Percentiles rank a stretch among this genome's conserved stretches.
Evolutionary conservation across 2,888 invertebrate species (phyloP).

Genomic region (Drosophila barbarae): DNA sequence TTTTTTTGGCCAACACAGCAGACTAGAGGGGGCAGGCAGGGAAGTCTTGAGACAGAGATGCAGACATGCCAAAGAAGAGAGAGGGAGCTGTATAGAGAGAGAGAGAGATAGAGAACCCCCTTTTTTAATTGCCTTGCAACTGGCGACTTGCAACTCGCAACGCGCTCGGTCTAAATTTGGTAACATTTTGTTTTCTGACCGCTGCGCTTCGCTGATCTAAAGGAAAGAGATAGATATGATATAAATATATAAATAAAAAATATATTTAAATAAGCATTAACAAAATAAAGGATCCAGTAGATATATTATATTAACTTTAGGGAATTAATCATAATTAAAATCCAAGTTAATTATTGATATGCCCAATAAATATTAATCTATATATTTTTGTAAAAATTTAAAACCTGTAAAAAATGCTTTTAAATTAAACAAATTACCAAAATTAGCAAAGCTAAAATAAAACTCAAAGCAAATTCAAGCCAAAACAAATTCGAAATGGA

Average conservation of each 20-base stretch:
- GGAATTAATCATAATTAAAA: too few relatives aligned
- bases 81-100: not conserved
- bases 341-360: not conserved
- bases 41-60: constrained; percentile 10
- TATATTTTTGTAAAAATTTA: not conserved
- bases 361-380: not conserved
- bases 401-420: too few relatives aligned
- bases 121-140: constrained; percentile 64
- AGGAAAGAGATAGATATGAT: not conserved
- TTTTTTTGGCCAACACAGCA: constrained; percentile 51
- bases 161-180: constrained; percentile 60
- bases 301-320: not conserved
- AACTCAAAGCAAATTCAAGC: not conserved
- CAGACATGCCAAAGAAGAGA: constrained; percentile 1
- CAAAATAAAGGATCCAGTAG: too few relatives aligned
- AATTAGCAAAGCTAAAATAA: not conserved
- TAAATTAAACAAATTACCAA: not conserved
- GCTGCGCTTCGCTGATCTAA: constrained; percentile 50
- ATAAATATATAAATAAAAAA: not conserved
- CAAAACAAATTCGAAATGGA: not conserved
- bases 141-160: constrained; percentile 34
- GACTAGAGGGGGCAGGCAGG: not conserved
- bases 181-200: constrained; percentile 17
- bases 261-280: not conserved
- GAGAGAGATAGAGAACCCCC: constrained; percentile 32